Conservation (phyloP, 1,140 invertebrate genomes). For the Callitettix versicolor region DNA sequence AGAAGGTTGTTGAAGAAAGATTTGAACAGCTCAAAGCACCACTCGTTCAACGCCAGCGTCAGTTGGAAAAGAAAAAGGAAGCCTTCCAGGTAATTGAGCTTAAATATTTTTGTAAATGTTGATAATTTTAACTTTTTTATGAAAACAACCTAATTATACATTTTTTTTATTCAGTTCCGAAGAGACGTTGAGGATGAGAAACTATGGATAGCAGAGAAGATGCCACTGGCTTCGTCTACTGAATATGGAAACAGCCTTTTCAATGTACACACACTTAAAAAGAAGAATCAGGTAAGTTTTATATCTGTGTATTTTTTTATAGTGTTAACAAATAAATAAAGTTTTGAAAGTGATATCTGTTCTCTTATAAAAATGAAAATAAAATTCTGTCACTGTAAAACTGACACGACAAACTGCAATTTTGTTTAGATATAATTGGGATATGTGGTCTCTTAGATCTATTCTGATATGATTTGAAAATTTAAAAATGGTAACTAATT, state of each 20-base stretch:
- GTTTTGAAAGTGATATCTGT: no score
- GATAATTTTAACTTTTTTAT: neutral
- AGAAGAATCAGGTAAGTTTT: constrained; percentile 72
- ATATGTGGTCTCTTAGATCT: no score
- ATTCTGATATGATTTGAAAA: no score
- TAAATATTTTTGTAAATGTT: neutral
- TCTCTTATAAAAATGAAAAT: no score
- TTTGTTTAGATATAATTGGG: no score
- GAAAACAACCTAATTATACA: no score
- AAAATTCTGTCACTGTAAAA: no score
- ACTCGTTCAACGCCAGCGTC: constrained; percentile 72
- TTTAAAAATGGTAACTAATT: no score
- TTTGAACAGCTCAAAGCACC: constrained; percentile 83
- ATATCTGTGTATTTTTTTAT: neutral
- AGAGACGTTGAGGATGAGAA: constrained; percentile 98
- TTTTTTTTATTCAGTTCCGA: constrained; percentile 52
- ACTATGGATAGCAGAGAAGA: constrained; percentile 95
- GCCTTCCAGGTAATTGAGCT: constrained; percentile 65
- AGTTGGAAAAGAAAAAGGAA: constrained; percentile 95
- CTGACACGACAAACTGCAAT: no score
- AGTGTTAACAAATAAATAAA: no score
- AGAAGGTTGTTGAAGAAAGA: constrained; percentile 81
- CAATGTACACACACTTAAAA: constrained; percentile 94
- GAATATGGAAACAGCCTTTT: constrained; percentile 94
- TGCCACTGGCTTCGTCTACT: constrained; percentile 80